These are phyloP conservation scores for Hyperoplus lanceolatus DNA, from an alignment of 2,797 vertebrate species.

Conservation along the genomic window DNA sequence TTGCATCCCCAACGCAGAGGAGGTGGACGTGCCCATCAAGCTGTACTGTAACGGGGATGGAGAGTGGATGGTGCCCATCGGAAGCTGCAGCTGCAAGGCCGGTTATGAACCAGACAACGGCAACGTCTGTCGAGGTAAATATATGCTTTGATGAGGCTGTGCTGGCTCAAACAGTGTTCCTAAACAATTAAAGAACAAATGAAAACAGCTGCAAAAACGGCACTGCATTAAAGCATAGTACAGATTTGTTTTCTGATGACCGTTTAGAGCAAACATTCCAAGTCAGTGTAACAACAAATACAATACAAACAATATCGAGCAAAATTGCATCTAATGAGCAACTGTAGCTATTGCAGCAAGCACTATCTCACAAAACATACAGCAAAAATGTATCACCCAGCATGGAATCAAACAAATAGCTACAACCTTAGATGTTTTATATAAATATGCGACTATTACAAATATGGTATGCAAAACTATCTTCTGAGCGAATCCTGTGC, in stretches of 20 bases:
- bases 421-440: neutral
- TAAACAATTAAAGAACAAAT: neutral
- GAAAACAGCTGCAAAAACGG: constrained; percentile 22
- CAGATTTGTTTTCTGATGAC: constrained; percentile 33
- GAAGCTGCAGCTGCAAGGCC: constrained; percentile 95
- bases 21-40: constrained; percentile 96
- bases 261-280: constrained; percentile 14
- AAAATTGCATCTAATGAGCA: constrained; percentile 31
- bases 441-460: neutral
- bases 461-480: neutral
- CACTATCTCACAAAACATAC: neutral
- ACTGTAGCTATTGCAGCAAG: constrained; percentile 7
- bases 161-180: constrained; percentile 13
- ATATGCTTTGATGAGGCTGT: constrained; percentile 34
- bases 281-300: constrained; percentile 47
- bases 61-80: constrained; percentile 99
- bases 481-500: neutral
- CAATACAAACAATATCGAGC: constrained; percentile 31
- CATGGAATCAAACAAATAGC: neutral
- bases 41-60: constrained; percentile 98
- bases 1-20: constrained; percentile 95
- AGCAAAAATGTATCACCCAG: neutral
- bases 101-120: constrained; percentile 95
- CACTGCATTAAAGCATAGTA: constrained; percentile 7
- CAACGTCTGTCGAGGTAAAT: constrained; percentile 93